Percentiles rank a stretch among this genome's conserved stretches.
Conservation (phyloP, 2,888 invertebrate species). For the Zonitis immaculata region DNA sequence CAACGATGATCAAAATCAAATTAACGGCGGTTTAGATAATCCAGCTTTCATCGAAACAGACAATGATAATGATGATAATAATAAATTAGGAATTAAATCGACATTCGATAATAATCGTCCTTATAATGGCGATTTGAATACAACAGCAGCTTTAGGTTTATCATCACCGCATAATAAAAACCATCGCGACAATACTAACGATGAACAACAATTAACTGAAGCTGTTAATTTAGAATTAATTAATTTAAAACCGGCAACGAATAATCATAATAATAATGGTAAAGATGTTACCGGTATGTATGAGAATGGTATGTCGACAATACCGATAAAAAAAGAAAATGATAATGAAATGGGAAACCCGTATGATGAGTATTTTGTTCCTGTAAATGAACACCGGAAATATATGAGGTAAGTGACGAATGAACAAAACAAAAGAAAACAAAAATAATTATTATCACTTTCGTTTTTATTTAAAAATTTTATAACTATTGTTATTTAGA, state of each 20-base stretch:
- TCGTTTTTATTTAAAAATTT: too few species aligned
- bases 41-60: slow-evolving; percentile 44
- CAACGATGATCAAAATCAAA: slow-evolving; percentile 32
- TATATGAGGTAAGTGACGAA: slow-evolving; percentile 65
- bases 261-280: slow-evolving; percentile 52
- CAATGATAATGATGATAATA: slow-evolving; percentile 40
- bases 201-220: slow-evolving; percentile 51
- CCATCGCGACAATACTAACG: slow-evolving; percentile 9
- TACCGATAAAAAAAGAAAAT: slow-evolving; percentile 61
- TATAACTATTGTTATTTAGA: not conserved
- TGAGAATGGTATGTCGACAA: slow-evolving; percentile 46
- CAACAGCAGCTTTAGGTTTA: slow-evolving; percentile 33
- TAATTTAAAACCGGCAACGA: slow-evolving; percentile 65
- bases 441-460: too few species aligned
- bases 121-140: slow-evolving; percentile 42
- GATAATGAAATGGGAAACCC: slow-evolving; percentile 64
- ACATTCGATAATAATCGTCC: slow-evolving; percentile 42
- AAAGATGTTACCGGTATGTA: slow-evolving; percentile 52
- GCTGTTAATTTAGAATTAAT: slow-evolving; percentile 77
- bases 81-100: slow-evolving; percentile 45
- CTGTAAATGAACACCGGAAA: slow-evolving; percentile 79
- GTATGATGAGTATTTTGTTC: slow-evolving; percentile 80
- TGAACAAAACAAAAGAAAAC: too few species aligned
- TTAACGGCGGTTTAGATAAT: slow-evolving; percentile 49
- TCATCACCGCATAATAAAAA: slow-evolving; percentile 33